Evolutionary conservation across 2,888 invertebrate species (phyloP), one percentile per base, ranked within the genome.

Genomic region (Poecilobothrus nobilitatus): DNA sequence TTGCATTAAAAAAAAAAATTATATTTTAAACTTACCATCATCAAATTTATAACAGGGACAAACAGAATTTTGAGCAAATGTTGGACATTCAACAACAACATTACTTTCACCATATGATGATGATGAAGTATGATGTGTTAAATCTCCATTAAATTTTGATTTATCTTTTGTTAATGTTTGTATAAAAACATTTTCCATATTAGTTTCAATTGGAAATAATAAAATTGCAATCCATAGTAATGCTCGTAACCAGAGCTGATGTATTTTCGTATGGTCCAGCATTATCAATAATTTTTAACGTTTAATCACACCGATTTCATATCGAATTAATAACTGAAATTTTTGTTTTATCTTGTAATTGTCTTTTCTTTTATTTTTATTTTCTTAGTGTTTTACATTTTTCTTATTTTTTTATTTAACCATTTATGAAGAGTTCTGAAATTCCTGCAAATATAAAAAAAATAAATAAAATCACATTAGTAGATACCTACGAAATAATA

Each of bases 41-140:
- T 94, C 94, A 82, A 94, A 92, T 81, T 92, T 92, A 85, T 94
- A 94, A 83, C 95, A 95, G 8, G 94, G 92, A 81, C 95, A 95
- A 74, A 90, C 89, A 63, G 91, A 90, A 81, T 89, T 91, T 76
- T 89, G 88, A 76, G 89, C 86, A 76, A 89, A 85, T 77, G 88
- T 89, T 71, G 91, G 91, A 80, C 92, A 92, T 78, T 89, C 84
- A 78, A 82, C 82, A 79, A 82, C 71, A 72, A 70, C 69, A 71
- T 63, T 72, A 20, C 15, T 44, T 68, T 67, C 9, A 66, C 33
- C 9, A 27, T 21, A 41, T 66, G 71, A 72, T 33, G 69, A 69
- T 70, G 67, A 67, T 63, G 72, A 71, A 67, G 70, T 72, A 27
- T 34, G 12, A 34, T 65, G 65, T 21, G 41, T 41, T 37, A 63